Evolutionary conservation across 2,797 vertebrate genomes (phyloP).

Genomic region (Neosilurus mollespiculum): DNA sequence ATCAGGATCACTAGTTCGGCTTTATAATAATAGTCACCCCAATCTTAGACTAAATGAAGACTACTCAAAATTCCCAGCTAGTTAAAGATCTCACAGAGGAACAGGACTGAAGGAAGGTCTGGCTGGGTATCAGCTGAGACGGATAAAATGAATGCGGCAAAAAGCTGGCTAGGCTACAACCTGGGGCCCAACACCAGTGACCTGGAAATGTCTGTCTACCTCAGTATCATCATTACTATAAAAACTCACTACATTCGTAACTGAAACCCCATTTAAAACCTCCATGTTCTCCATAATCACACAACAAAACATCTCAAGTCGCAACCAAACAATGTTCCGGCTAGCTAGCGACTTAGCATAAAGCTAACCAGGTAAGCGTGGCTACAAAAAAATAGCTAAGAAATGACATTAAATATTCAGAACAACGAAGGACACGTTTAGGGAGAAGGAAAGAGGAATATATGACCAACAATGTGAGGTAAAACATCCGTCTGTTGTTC

Average conservation of each 20-base stretch:
- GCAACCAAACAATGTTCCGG: not conserved
- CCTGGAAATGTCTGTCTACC: not conserved
- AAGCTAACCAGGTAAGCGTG: conserved; percentile 12
- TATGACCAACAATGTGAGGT: not conserved
- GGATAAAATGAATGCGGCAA: conserved; percentile 28
- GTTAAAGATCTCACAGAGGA: not conserved
- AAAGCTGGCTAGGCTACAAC: conserved; percentile 3
- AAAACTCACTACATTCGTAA: not conserved
- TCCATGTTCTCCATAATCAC: not conserved
- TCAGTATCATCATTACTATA: not conserved
- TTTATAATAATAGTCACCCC: not conserved
- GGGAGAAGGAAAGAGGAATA: too few species aligned
- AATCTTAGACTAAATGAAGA: not conserved
- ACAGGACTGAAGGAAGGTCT: too few species aligned
- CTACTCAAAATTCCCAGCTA: not conserved
- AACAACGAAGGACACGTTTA: not conserved
- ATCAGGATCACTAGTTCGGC: not conserved
- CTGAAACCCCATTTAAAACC: too few species aligned
- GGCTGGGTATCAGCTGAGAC: not conserved
- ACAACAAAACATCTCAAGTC: not conserved
- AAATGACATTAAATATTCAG: too few species aligned
- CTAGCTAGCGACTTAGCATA: not conserved
- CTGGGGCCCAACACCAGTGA: not conserved
- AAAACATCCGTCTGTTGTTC: not conserved
- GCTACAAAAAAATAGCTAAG: too few species aligned